Evolutionary conservation across 2,797 vertebrate species (phyloP), one percentile per base, ranked within the genome.

Genomic region (Pangasius mekongensis): DNA sequence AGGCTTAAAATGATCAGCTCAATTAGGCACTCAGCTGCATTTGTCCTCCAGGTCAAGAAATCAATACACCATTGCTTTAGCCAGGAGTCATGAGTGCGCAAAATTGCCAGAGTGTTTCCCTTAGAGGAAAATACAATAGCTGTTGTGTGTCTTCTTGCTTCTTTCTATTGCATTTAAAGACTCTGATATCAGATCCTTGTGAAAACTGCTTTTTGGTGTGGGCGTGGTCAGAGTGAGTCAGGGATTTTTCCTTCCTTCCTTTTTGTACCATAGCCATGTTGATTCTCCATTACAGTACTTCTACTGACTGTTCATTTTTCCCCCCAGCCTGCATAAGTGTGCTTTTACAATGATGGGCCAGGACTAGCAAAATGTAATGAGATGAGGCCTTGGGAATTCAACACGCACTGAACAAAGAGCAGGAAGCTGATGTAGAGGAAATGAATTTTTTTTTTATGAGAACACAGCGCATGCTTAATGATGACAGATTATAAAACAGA

Each of bases 221-320:
- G 82, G 82, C 5, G 60, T 30, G 76, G 88, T 84, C 87, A 90
- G 43, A 67, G 87, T 91, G 90, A 92, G 87, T 91, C 82, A 92
- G 91, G 90, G 84, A 86, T 86, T 89, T 87, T 87, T 52, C 22
- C 8, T 54, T 83, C 8, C 60, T 49, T 84, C 47, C n/a, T 88
- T 86, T 69, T 84, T 86, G 81, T 71, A 24, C 39, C 64, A 81
- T 18, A 69, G 54, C 54, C 54, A 86, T 85, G 64, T 64, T 76
- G 36, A 84, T 83, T 84, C n/a, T 85, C 74, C 78, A 73, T 71
- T 62, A 58, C 60, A 78, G 47, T 18, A 78, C 16, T 62, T 83
- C 20, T 33, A 69, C 47, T 56, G 43, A 67, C 33, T 58, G 16
- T 85, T 84, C 20, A 3, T 24, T 52, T 30, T 22, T 0, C 47